Percentiles rank a stretch among this genome's conserved stretches.
Conservation (phyloP, 2,113 vertebrate genomes). For the Podarcis raffonei region DNA sequence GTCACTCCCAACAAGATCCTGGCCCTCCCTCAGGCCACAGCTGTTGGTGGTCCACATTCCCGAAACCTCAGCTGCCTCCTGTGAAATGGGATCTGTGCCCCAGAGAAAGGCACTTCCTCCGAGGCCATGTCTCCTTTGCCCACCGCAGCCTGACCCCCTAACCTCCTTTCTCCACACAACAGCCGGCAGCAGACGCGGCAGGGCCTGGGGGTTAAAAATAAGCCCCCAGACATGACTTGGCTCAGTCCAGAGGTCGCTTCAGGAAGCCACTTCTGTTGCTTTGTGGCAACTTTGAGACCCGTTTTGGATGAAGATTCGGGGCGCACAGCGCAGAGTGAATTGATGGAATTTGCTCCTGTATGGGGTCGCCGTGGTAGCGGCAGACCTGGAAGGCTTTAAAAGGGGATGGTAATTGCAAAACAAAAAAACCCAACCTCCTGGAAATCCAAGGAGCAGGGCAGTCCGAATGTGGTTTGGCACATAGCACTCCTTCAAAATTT, state of each 20-base stretch:
- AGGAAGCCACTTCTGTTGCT: neutral
- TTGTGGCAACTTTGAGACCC: no score
- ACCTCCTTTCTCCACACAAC: neutral
- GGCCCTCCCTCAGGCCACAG: no score
- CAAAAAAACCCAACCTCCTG: no score
- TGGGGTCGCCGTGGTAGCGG: no score
- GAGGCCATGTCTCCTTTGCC: neutral
- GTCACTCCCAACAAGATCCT: neutral
- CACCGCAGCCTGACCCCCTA: neutral
- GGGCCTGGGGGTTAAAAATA: constrained; percentile 14
- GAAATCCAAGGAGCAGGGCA: no score
- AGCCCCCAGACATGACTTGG: neutral
- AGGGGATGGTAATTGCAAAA: no score
- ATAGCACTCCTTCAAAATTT: no score
- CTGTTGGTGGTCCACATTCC: neutral
- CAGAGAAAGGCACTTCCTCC: neutral
- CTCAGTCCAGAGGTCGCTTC: neutral
- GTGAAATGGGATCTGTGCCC: neutral
- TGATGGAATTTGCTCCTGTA: no score
- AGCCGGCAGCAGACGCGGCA: neutral
- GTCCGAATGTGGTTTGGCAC: no score
- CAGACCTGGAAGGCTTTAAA: no score
- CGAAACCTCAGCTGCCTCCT: neutral
- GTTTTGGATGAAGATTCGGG: no score
- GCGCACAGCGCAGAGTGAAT: no score